Conservation (phyloP, 2,888 invertebrate species). For the Caenorhabditis sp. region DNA sequence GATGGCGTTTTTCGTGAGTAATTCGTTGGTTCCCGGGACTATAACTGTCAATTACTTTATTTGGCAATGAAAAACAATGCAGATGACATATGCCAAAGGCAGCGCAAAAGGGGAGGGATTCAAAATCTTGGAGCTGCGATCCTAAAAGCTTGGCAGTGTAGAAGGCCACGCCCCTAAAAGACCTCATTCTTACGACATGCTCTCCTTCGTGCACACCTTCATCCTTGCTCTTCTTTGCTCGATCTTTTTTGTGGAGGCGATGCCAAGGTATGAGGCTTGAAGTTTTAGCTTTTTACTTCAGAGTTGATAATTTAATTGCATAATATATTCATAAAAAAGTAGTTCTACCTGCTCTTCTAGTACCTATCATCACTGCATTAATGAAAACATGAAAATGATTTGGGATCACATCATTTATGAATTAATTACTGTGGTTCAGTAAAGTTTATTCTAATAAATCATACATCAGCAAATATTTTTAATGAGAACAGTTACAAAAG, state of each 20-base stretch:
- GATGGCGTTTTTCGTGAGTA: constrained; percentile 38
- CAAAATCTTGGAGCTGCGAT: constrained; percentile 4
- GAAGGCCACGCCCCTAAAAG: constrained; percentile 48
- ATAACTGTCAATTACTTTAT: constrained; percentile 17
- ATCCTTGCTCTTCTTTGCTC: constrained; percentile 69
- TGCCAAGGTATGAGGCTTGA: constrained; percentile 58
- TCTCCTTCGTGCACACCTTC: constrained; percentile 67
- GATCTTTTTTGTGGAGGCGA: constrained; percentile 64
- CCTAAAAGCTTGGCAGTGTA: constrained; percentile 22
- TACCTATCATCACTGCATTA: not conserved
- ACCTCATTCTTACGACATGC: constrained; percentile 69
- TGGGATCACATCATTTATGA: constrained; percentile 5
- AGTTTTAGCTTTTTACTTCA: no score
- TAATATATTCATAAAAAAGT: not conserved
- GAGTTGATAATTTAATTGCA: not conserved
- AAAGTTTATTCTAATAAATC: not conserved
- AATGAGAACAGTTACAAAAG: no score
- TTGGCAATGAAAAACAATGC: constrained; percentile 51
- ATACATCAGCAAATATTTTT: no score
- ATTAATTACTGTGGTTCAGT: not conserved
- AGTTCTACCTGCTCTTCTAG: not conserved
- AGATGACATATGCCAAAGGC: constrained; percentile 62
- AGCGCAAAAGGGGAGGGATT: constrained; percentile 31
- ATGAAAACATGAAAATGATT: not conserved
- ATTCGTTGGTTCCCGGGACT: constrained; percentile 15